These are phyloP conservation scores for Leiothrix lutea DNA, from an alignment of 2,113 vertebrate genomes.

Conservation along the genomic window DNA sequence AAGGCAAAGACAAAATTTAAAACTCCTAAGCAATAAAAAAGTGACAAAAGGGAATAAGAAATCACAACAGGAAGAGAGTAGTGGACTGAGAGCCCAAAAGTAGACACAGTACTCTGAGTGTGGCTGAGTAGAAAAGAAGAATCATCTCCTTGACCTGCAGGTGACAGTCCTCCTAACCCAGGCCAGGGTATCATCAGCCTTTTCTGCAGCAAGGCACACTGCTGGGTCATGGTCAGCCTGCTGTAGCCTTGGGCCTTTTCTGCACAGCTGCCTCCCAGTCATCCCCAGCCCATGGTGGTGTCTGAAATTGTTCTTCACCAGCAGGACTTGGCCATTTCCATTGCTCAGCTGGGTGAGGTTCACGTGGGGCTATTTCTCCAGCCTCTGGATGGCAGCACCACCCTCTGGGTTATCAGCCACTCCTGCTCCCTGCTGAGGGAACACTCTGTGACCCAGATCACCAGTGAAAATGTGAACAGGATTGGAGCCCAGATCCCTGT, in stretches of 20 bases:
- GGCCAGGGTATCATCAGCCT: not conserved
- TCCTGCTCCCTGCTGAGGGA: not conserved
- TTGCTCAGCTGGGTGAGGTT: not conserved
- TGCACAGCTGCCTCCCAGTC: not conserved
- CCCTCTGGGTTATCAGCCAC: not conserved
- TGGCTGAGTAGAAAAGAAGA: not conserved
- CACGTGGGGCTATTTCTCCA: not conserved
- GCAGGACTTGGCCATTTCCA: not conserved
- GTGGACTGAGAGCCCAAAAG: not conserved
- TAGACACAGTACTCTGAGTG: accelerated
- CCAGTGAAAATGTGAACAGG: not conserved
- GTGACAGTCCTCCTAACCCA: not conserved
- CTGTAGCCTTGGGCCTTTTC: not conserved
- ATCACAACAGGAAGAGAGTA: not conserved
- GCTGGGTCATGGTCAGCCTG: not conserved
- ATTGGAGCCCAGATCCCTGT: accelerated
- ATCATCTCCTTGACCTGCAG: not conserved
- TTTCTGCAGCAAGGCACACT: not conserved
- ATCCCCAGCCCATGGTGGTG: not conserved
- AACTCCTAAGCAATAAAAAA: not conserved
- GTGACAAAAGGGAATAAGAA: not conserved
- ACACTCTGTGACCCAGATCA: not conserved
- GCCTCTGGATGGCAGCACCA: not conserved
- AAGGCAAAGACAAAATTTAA: not conserved
- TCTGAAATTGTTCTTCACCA: not conserved